A percentile compares a stretch with the other conserved stretches of the same genome.
Evolutionary conservation across 1,140 invertebrate species (phyloP).

Genomic region (Akabosia matsudoensis): DNA sequence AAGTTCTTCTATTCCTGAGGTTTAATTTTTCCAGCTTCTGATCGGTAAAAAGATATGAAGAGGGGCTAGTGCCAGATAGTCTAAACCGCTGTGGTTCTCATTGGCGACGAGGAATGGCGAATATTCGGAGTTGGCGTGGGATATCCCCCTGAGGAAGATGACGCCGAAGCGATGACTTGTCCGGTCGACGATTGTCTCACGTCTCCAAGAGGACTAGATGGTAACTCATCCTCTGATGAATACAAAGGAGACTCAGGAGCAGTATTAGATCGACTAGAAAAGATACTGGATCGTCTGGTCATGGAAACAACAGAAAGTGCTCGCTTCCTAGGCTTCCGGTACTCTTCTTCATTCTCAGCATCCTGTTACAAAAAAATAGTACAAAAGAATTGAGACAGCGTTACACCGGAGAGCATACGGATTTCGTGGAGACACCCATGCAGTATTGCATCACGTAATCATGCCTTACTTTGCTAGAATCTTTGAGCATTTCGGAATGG

Average conservation of each 20-base stretch:
- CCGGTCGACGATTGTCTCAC: not conserved
- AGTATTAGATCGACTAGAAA: slow-evolving; percentile 25
- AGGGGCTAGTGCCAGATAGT: not conserved
- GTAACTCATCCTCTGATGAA: slow-evolving; percentile 37
- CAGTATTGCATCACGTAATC: too few species aligned
- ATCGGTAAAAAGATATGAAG: not conserved
- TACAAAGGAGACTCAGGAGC: slow-evolving; percentile 37
- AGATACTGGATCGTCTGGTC: slow-evolving; percentile 41
- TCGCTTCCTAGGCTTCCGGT: slow-evolving; percentile 50
- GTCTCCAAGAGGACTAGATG: slow-evolving; percentile 1
- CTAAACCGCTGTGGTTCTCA: slow-evolving; percentile 45
- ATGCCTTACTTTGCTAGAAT: too few species aligned
- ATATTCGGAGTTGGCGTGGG: slow-evolving; percentile 18
- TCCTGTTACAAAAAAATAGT: slow-evolving; percentile 36
- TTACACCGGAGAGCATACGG: not conserved
- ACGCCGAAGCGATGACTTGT: not conserved
- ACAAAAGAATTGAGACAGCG: too few species aligned
- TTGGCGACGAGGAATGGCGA: slow-evolving; percentile 33
- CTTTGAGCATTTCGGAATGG: too few species aligned
- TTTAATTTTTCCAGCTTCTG: not conserved
- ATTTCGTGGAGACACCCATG: too few species aligned
- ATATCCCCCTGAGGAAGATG: not conserved
- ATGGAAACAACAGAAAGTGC: slow-evolving; percentile 46
- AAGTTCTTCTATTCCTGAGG: not conserved
- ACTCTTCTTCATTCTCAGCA: slow-evolving; percentile 47